Evolutionary conservation across 2,888 invertebrate genomes (phyloP).

Genomic region (Linnaemya vulpina): DNA sequence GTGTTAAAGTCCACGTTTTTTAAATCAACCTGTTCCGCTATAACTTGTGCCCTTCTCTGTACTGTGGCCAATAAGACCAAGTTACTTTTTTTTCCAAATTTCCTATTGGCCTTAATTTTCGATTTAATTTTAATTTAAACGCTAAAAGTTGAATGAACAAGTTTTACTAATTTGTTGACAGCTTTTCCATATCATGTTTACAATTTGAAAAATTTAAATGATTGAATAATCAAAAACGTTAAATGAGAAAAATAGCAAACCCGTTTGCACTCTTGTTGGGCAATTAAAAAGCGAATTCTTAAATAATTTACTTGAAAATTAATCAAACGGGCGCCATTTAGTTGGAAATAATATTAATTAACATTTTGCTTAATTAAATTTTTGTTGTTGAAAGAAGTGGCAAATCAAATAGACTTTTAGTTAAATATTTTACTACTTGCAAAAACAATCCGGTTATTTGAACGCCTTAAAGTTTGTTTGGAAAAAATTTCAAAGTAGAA

Average conservation of each 20-base stretch:
- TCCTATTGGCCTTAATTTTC: neutral
- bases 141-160: slow-evolving; percentile 37
- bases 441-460: no score
- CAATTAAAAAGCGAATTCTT: slow-evolving; percentile 52
- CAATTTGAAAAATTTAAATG: slow-evolving; percentile 28
- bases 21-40: no score
- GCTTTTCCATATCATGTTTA: slow-evolving; percentile 29
- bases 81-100: neutral
- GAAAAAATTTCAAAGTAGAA: no score
- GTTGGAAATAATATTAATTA: slow-evolving; percentile 15
- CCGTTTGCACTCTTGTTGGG: slow-evolving; percentile 14
- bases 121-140: slow-evolving; percentile 8
- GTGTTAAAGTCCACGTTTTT: no score
- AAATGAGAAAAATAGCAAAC: slow-evolving; percentile 18
- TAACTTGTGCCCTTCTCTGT: no score
- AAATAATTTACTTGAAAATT: slow-evolving; percentile 47
- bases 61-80: no score
- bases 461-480: no score
- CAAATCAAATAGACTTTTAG: no score
- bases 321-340: slow-evolving; percentile 54
- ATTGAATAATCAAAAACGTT: slow-evolving; percentile 39
- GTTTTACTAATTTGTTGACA: slow-evolving; percentile 55
- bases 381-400: neutral
- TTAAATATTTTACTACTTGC: no score
- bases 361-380: neutral